These are phyloP conservation scores for Gracilinanus agilis DNA, from an alignment of 2,113 vertebrate species.

Conservation along the genomic window DNA sequence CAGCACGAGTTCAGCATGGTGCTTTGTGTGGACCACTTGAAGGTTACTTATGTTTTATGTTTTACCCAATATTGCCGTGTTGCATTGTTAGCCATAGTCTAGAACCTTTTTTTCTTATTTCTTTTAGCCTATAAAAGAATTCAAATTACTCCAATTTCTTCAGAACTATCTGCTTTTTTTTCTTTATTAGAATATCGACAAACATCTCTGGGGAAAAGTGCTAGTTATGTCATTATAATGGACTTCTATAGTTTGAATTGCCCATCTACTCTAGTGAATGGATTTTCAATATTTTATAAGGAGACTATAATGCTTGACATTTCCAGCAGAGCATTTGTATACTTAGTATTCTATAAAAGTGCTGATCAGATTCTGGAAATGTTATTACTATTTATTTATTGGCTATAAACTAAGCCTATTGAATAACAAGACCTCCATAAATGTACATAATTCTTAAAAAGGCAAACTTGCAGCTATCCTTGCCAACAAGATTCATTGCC, in stretches of 20 bases:
- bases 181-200: neutral
- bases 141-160: neutral
- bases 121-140: neutral
- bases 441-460: constrained; percentile 37
- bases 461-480: constrained; percentile 28
- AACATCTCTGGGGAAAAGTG: neutral
- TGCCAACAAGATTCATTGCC: constrained; percentile 40
- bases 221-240: neutral
- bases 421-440: constrained; percentile 38
- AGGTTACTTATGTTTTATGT: neutral
- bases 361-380: constrained; percentile 60
- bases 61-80: neutral
- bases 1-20: neutral
- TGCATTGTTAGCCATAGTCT: neutral
- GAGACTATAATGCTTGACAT: constrained; percentile 63
- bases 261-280: constrained; percentile 47
- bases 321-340: constrained; percentile 64
- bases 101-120: neutral
- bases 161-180: neutral
- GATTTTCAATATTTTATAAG: constrained; percentile 54
- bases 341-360: constrained; percentile 56
- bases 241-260: constrained; percentile 10
- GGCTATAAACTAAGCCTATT: constrained; percentile 64
- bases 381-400: constrained; percentile 69
- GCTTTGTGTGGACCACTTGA: neutral